Base-by-base conservation (phyloP, 2,113 vertebrate species). In the Chloropsis cyanopogon region DNA sequence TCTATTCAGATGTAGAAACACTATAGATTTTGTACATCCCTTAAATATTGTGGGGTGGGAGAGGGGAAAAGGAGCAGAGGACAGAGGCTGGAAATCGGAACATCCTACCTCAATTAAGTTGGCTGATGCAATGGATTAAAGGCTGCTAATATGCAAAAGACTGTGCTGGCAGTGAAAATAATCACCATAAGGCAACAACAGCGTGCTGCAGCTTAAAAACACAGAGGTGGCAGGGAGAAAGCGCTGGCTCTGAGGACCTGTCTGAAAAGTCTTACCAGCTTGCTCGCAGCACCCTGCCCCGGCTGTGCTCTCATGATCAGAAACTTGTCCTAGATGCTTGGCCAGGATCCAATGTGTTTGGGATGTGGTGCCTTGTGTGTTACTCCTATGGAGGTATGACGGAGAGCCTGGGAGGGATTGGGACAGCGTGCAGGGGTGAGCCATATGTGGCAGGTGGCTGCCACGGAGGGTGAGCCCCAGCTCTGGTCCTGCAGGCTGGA, bases 1-100 rank as follows among this genome's bases (percentile, higher is more conserved):
- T 80, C 76, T 83, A 96, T 97, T 97, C 97, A 98, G 92, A 97
- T 80, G 86, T 93, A 92, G 61, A 79, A 94, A 82, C 42, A 57
- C 76, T 77, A 89, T 82, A 41, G 37, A 37, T 93, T 82, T 47
- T n/a, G 68, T 66, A 37, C 54, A 81, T 56, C 91, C 87, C 87
- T 85, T 47, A 90, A 94, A 94, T 59, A n/a, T 81, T 13, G 23
- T 3, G 28, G 88, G 60, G 61, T 57, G 82, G 84, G 66, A 92
- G 84, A 71, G 52, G 19, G 31, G 69, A 64, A 52, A 88, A 94
- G 72, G 44, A 83, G 78, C 12, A 15, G 73, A 57, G 70, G 90
- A 94, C 44, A 79, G 96, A 96, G 94, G 91, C 79, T 95, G 89
- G 77, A 91, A 84, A 91, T 92, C n/a, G 4, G 64, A 86, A 64